A percentile compares a stretch with the other conserved stretches of the same genome.
phyloP scores from a whole-genome alignment of 2,888 invertebrate species.

The Elmis aenea region DNA sequence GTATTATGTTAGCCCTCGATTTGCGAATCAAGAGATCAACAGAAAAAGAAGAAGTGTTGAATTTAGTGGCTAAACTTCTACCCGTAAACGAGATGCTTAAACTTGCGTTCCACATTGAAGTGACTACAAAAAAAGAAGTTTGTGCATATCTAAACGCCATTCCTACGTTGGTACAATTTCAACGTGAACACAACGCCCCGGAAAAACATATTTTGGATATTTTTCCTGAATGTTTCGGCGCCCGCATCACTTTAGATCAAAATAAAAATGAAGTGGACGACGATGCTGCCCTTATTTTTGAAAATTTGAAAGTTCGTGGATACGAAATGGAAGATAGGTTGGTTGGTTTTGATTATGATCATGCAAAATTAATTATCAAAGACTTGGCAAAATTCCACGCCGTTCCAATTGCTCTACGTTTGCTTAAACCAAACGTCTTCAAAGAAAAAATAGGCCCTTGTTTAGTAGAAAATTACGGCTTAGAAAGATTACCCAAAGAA shows the following conservation, averaged over 20 bases:
- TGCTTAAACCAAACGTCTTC: conserved; percentile 46
- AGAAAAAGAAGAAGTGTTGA: conserved; percentile 38
- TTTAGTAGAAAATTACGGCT: conserved; percentile 33
- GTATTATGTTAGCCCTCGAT: conserved; percentile 50
- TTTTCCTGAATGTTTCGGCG: conserved; percentile 53
- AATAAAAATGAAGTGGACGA: conserved; percentile 48
- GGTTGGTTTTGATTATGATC: conserved; percentile 49
- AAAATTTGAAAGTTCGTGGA: conserved; percentile 52
- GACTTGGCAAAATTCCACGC: conserved; percentile 56
- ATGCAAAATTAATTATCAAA: conserved; percentile 47
- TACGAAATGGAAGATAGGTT: conserved; percentile 51
- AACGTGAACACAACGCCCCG: conserved; percentile 47
- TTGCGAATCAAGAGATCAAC: conserved; percentile 35
- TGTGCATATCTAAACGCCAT: conserved; percentile 51
- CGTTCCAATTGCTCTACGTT: conserved; percentile 52
- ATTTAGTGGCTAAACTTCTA: conserved; percentile 54
- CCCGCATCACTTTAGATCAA: conserved; percentile 46
- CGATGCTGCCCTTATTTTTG: conserved; percentile 54
- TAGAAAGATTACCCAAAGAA: conserved; percentile 38
- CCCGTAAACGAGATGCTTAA: conserved; percentile 53
- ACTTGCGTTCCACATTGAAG: conserved; percentile 51
- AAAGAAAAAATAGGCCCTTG: conserved; percentile 44
- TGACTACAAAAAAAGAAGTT: conserved; percentile 56
- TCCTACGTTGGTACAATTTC: conserved; percentile 49
- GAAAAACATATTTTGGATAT: conserved; percentile 45